A percentile compares a stretch with the other conserved stretches of the same genome.
Conservation (phyloP, 2,888 invertebrate species). For the Frankliniella intonsa region DNA sequence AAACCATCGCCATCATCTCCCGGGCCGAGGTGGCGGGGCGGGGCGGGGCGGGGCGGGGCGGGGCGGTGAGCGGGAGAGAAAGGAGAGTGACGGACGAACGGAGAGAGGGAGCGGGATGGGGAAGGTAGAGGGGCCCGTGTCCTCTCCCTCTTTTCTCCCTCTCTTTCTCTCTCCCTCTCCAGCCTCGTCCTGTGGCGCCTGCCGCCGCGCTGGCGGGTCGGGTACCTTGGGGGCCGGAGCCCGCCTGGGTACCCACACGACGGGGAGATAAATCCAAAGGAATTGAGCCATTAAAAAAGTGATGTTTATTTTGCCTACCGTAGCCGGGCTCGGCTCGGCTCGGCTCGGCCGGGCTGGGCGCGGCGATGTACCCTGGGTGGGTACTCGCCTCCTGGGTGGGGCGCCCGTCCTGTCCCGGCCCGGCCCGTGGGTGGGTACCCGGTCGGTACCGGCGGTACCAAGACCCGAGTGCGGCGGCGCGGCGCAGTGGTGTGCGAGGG, state of each 20-base stretch:
- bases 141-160: conserved; percentile 31
- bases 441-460: not conserved
- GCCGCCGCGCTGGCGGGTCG: not conserved
- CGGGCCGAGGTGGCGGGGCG: too few relatives aligned
- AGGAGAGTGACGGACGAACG: too few relatives aligned
- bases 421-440: too few relatives aligned
- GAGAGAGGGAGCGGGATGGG: not conserved
- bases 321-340: not conserved
- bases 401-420: too few relatives aligned
- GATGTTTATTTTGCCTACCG: conserved; percentile 25
- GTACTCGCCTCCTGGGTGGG: not conserved
- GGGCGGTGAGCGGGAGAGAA: too few relatives aligned
- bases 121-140: not conserved
- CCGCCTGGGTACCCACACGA: not conserved
- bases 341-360: not conserved
- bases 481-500: not conserved
- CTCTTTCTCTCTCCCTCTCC: not conserved
- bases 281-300: conserved; percentile 17
- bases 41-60: too few relatives aligned
- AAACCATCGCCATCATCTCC: too few relatives aligned
- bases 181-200: not conserved
- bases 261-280: conserved; percentile 6
- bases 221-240: conserved; percentile 31
- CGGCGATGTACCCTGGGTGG: not conserved
- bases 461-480: not conserved